Percentiles rank a stretch among this genome's conserved stretches.
Evolutionary conservation across 2,113 vertebrate species (phyloP).

Genomic region (Corapipo altera): DNA sequence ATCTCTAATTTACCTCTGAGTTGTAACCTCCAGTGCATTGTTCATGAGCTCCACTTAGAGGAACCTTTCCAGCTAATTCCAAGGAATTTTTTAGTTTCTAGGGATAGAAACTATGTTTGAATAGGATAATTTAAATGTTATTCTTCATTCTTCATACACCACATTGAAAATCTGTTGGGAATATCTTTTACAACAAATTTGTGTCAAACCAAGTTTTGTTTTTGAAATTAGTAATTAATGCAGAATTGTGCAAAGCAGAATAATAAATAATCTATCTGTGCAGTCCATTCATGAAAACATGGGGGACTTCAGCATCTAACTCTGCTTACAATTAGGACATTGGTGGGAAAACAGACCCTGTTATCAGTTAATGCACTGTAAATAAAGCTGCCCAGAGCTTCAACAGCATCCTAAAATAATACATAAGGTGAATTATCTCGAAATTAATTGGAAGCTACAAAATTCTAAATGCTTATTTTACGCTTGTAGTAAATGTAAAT

Average conservation of each 20-base stretch:
- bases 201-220: not conserved
- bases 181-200: not conserved
- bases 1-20: not conserved
- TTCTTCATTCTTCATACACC: not conserved
- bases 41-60: not conserved
- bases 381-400: not conserved
- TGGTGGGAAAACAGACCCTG: not conserved
- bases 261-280: not conserved
- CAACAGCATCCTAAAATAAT: not conserved
- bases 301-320: not conserved
- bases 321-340: not conserved
- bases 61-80: not conserved
- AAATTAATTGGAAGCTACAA: not conserved
- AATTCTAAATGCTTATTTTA: not conserved
- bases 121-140: not conserved
- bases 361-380: not conserved
- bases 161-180: not conserved
- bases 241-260: not conserved
- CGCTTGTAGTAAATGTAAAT: not conserved
- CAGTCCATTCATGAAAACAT: not conserved
- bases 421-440: not conserved
- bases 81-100: not conserved
- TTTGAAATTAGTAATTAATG: not conserved
- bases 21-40: not conserved
- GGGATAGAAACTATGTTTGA: not conserved